These are phyloP conservation scores for Bellardia pandia DNA, from an alignment of 2,888 invertebrate species.

Conservation along the genomic window DNA sequence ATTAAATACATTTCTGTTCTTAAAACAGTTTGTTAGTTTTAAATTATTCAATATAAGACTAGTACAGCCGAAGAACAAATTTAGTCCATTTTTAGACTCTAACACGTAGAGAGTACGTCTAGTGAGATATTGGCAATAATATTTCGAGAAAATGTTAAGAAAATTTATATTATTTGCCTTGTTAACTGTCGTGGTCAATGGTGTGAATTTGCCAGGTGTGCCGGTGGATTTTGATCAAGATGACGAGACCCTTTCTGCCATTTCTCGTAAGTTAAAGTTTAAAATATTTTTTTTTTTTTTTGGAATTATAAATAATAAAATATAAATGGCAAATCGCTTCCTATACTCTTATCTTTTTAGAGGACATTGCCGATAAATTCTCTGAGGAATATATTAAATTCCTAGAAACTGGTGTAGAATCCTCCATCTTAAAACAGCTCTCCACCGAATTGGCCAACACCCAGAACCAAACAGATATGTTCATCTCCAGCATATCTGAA, in stretches of 20 bases:
- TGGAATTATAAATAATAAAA: too few species aligned
- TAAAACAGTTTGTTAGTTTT: not conserved
- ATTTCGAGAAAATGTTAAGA: conserved; percentile 57
- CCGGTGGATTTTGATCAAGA: conserved; percentile 74
- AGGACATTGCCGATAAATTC: conserved; percentile 78
- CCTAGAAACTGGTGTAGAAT: conserved; percentile 77
- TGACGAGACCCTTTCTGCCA: conserved; percentile 74
- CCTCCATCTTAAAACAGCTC: conserved; percentile 75
- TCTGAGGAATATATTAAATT: conserved; percentile 79
- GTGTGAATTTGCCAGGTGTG: conserved; percentile 74
- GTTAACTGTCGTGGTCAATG: conserved; percentile 60
- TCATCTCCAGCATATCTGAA: conserved; percentile 76
- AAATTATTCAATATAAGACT: not conserved
- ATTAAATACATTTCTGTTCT: not conserved
- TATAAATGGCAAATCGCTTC: not conserved
- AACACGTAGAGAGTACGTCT: not conserved
- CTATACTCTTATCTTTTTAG: conserved; percentile 70
- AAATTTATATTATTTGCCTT: conserved; percentile 60
- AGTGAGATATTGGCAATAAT: not conserved
- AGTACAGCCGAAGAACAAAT: not conserved
- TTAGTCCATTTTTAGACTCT: conserved; percentile 45
- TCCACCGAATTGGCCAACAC: conserved; percentile 76
- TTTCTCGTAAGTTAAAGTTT: conserved; percentile 75
- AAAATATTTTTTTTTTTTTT: too few species aligned
- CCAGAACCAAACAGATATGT: conserved; percentile 77